A percentile compares a stretch with the other conserved stretches of the same genome.
Conservation (phyloP, 2,888 invertebrate genomes). For the Cephonodes hylas region DNA sequence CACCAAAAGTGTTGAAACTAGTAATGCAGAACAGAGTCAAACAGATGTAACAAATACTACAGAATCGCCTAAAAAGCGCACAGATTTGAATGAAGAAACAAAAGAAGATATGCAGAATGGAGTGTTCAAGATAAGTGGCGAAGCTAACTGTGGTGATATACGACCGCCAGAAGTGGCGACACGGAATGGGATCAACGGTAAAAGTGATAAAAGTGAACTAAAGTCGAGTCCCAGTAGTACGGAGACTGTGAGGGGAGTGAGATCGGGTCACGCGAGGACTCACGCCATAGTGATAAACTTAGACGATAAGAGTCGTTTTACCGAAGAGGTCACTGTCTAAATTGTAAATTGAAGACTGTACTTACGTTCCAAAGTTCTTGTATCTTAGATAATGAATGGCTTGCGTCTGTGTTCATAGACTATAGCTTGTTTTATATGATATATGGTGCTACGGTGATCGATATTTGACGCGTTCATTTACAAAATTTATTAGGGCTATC, state of each 20-base stretch:
- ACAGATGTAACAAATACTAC: conserved; percentile 70
- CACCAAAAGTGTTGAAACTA: conserved; percentile 62
- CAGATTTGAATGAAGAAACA: conserved; percentile 50
- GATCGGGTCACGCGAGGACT: conserved; percentile 86
- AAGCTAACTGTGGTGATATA: conserved; percentile 70
- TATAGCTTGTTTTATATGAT: not conserved
- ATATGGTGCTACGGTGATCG: not conserved
- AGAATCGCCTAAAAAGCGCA: conserved; percentile 64
- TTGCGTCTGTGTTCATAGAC: conserved; percentile 2
- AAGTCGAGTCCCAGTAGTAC: conserved; percentile 64
- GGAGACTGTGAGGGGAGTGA: conserved; percentile 62
- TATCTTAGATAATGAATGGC: not conserved
- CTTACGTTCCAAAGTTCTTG: conserved; percentile 31
- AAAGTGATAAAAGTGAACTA: conserved; percentile 65
- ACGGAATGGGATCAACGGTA: conserved; percentile 56
- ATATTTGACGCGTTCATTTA: not conserved
- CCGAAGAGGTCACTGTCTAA: conserved; percentile 90
- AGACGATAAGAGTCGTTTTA: conserved; percentile 90
- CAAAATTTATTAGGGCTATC: not conserved
- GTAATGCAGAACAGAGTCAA: conserved; percentile 66
- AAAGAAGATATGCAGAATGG: conserved; percentile 66
- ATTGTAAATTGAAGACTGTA: conserved; percentile 46
- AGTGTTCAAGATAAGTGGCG: conserved; percentile 74
- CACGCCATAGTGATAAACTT: conserved; percentile 90
- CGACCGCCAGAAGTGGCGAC: conserved; percentile 64